These are phyloP conservation scores for Muntiacus reevesi DNA, from an alignment of 2,113 vertebrate species.

Conservation along the genomic window DNA sequence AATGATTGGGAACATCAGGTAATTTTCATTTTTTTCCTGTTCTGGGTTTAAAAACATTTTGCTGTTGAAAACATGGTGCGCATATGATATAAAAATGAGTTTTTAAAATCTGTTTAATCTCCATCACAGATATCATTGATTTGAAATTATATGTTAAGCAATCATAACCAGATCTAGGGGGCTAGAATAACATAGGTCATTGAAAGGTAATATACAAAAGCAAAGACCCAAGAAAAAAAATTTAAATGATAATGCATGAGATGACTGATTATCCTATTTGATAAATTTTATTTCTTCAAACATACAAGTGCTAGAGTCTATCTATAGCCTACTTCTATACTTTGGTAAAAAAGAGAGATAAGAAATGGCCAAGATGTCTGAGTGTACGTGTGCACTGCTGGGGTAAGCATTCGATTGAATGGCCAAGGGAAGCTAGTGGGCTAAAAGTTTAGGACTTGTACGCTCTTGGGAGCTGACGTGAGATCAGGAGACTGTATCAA, in stretches of 20 bases:
- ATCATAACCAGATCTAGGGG: background rate
- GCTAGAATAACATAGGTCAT: background rate
- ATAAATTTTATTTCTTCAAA: constrained; percentile 6
- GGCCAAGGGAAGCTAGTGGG: background rate
- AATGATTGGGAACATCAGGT: background rate
- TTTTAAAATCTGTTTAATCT: constrained; percentile 3
- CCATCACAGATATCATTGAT: background rate
- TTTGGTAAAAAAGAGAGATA: background rate
- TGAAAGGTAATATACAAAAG: background rate
- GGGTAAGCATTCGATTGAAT: background rate
- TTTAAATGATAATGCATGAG: background rate
- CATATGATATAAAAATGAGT: background rate
- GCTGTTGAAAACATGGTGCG: background rate
- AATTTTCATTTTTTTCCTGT: background rate
- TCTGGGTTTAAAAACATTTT: background rate
- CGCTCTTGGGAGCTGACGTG: background rate
- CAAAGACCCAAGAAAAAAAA: background rate
- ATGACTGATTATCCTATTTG: background rate
- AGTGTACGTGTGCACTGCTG: too few species aligned
- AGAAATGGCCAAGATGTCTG: background rate
- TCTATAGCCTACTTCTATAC: background rate
- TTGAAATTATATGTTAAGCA: background rate
- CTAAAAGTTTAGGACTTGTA: background rate
- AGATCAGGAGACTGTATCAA: background rate
- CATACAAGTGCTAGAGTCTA: background rate